phyloP scores from a whole-genome alignment of 1,140 invertebrate genomes.

The Zaprionus taronus region DNA sequence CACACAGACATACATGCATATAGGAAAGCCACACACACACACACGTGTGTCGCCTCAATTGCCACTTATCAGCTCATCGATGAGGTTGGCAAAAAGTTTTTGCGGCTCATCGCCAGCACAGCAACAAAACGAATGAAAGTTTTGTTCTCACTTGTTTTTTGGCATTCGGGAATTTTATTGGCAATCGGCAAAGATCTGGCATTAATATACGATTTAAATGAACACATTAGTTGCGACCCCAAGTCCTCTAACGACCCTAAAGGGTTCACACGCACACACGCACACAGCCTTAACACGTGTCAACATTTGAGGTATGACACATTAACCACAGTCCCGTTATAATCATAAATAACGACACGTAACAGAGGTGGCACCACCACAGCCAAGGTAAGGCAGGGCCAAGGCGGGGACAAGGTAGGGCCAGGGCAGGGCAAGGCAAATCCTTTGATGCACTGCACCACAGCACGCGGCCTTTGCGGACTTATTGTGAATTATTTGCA shows the following conservation, averaged over 20 bases:
- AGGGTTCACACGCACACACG: constrained; percentile 46
- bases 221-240: constrained; percentile 68
- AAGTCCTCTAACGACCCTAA: constrained; percentile 73
- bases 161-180: constrained; percentile 49
- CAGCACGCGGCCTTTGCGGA: constrained; percentile 16
- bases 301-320: constrained; percentile 49
- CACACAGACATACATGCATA: constrained; percentile 15
- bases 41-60: constrained; percentile 68
- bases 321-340: constrained; percentile 39
- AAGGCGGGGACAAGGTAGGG: no score
- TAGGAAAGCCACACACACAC: constrained; percentile 20
- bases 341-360: constrained; percentile 72
- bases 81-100: constrained; percentile 67
- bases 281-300: constrained; percentile 25
- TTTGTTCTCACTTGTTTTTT: constrained; percentile 47
- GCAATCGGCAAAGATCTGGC: constrained; percentile 49
- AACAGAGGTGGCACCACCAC: constrained; percentile 37
- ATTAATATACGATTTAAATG: constrained; percentile 78
- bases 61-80: constrained; percentile 80
- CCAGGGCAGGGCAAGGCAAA: not conserved
- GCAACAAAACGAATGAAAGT: constrained; percentile 19
- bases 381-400: not conserved
- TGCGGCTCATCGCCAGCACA: constrained; percentile 20
- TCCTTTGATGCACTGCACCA: constrained; percentile 63
- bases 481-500: constrained; percentile 78